phyloP scores from a whole-genome alignment of 1,140 invertebrate species.

The Cyrtorhinus lividipennis region DNA sequence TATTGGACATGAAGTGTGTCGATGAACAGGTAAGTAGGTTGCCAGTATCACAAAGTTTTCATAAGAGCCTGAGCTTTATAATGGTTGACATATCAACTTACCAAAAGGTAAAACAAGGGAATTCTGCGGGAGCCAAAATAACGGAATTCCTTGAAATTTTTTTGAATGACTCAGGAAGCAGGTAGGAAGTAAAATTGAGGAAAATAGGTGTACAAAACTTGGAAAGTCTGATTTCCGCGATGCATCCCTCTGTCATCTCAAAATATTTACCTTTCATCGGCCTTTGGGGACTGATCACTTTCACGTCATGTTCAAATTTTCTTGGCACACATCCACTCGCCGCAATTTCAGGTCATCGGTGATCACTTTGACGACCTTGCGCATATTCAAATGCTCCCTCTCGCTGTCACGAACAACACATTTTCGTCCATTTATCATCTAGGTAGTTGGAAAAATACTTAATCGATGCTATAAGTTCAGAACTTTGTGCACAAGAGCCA shows the following conservation, averaged over 20 bases:
- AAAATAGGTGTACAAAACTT: too few species aligned
- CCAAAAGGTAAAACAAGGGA: too few species aligned
- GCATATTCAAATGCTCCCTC: constrained; percentile 19
- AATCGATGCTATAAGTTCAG: constrained; percentile 19
- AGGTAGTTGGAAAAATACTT: constrained; percentile 9
- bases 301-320: background rate
- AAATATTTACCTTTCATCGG: background rate
- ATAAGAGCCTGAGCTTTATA: too few species aligned
- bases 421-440: constrained; percentile 1
- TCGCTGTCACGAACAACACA: constrained; percentile 1
- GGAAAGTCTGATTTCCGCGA: too few species aligned
- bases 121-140: too few species aligned
- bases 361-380: constrained; percentile 14
- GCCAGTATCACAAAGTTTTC: too few species aligned
- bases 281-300: background rate
- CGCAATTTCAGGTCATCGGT: constrained; percentile 16
- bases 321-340: background rate
- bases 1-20: too few species aligned
- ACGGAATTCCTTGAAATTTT: too few species aligned
- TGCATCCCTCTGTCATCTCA: background rate
- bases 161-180: too few species aligned
- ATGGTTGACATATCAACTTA: too few species aligned
- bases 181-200: too few species aligned
- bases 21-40: too few species aligned
- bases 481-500: constrained; percentile 12